Conservation (phyloP, 2,113 vertebrate genomes). For the Ptyas mucosa region DNA sequence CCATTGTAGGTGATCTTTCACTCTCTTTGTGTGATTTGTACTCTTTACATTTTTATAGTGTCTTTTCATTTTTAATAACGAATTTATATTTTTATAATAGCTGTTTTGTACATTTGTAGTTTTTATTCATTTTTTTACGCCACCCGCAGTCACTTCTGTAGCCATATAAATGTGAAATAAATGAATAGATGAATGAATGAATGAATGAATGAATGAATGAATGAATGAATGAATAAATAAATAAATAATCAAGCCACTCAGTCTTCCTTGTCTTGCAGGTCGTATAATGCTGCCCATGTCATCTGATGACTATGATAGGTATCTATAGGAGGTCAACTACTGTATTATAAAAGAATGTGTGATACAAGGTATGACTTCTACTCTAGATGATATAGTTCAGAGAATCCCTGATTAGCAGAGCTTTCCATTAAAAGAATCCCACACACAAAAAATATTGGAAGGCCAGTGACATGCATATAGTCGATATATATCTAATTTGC, state of each 20-base stretch:
- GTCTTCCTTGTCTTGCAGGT: background rate
- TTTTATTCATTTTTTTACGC: background rate
- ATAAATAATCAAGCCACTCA: background rate
- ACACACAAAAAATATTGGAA: background rate
- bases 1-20: background rate
- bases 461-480: background rate
- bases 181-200: too few species aligned
- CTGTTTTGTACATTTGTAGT: background rate
- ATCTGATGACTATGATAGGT: background rate
- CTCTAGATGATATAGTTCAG: background rate
- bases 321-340: background rate
- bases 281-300: background rate
- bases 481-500: background rate
- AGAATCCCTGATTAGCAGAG: background rate
- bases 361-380: background rate
- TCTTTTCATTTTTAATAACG: background rate
- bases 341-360: background rate
- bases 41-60: background rate
- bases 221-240: too few species aligned
- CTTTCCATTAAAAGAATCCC: background rate
- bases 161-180: background rate
- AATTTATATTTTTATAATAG: background rate
- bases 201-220: too few species aligned
- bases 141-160: background rate
- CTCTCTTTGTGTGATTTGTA: background rate